Base-by-base conservation (phyloP, 2,888 invertebrate genomes). In the Ptilodon capucinus region DNA sequence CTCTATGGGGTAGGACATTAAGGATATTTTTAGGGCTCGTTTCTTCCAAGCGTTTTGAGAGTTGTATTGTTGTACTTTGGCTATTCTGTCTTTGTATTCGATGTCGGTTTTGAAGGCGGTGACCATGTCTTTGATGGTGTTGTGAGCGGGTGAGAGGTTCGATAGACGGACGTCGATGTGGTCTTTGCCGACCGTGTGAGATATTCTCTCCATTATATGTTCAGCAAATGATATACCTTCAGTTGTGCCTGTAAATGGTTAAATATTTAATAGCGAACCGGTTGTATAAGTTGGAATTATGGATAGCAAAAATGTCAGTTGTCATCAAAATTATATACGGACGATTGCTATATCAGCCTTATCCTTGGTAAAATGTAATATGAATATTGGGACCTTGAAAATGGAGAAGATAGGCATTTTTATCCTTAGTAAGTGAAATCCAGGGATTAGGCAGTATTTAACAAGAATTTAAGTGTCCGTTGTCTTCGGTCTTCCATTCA, bases 41-140 rank as follows among this genome's bases (percentile, higher is more conserved):
- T 96, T 96, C 70, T 92, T 94, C 96, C 96, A 96, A 16, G 95
- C 91, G 79, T 96, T 96, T 46, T 92, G 68, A 1, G 80, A 64
- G 66, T 95, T 95, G 65, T 92, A 95, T 23, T 84, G 79, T 0
- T 81, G 79, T 7, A 94, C 90, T 38, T 84, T 86, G 9, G 68
- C 68, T 56, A 81, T 87, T 25, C 95, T 81, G 0, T 80, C 77
- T 0, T 92, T 86, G 64, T 92, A 94, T 32, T 94, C 87, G 0
- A 92, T 89, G 52, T 92, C 92, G 40, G 74, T 81, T 72, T 92
- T 91, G 53, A 95, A 80, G n/a, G 93, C 91, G 0, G 91, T 80
- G 9, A 94, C 83, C 75, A 95, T 87, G 17, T 91, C 84, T 44
- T 80, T 78, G 16, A 92, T 52, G 0, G 64, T 56, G 30, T 57